Evolutionary conservation across 1,140 invertebrate genomes (phyloP), one percentile per base, ranked within the genome.

Genomic region (Sitobion miscanthi): DNA sequence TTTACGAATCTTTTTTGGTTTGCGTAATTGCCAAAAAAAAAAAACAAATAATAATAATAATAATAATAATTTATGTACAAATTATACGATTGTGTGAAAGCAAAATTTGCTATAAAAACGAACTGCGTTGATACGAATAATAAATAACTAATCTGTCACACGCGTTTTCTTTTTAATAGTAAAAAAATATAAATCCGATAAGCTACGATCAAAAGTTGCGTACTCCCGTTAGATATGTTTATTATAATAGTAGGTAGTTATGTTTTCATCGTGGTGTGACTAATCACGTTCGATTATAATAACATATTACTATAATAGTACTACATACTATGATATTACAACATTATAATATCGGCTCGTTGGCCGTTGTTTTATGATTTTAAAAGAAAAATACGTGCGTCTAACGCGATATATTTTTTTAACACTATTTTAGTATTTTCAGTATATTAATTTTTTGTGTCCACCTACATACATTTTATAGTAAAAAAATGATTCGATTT

Each of bases 21-120:
- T 86, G 87, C 21, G 45, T 52, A n/a, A 25, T 35, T 89, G 87
- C 87, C 87, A 89, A 17, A 89, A 54, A 89, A 35, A n/a, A n/a
- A 88, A 88, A 35, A n/a, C n/a, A n/a, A n/a, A n/a, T n/a, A n/a
- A 23, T 0, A 35, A 17, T 49, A 49, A 87, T 20, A 88, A 88
- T 17, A 88, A 35, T 35, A 88, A 87, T 47, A n/a, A n/a, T 23
- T 23, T 45, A 87, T 45, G 11, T 45, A 87, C 30, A 23, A 7
- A n/a, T 87, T 87, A 88, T 88, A 83, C 82, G 2, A 42, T 21
- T 42, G 20, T 23, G 82, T 77, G 62, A 77, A 77, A 77, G 62
- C 62, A 77, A 77, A 77, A 77, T 77, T 77, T 88, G 21, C 8
- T 47, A 35, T 38, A 52, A 89, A 88, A 38, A 52, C 14, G 14